A percentile compares a stretch with the other conserved stretches of the same genome.
phyloP scores from a whole-genome alignment of 2,888 invertebrate species.

The Lycocerus yunnanus region DNA sequence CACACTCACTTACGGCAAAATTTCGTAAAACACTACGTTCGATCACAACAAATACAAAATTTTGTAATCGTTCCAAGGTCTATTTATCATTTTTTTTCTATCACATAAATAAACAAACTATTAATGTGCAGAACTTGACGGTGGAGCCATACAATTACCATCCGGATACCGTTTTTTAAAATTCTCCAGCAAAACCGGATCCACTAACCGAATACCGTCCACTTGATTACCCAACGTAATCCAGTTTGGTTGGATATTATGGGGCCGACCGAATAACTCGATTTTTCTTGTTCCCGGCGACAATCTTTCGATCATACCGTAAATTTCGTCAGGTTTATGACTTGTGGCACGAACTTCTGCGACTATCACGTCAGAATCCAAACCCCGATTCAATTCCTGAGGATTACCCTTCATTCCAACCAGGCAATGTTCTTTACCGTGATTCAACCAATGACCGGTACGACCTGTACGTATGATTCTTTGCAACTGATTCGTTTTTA shows the following conservation, averaged over 20 bases:
- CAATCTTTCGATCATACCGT: conserved; percentile 94
- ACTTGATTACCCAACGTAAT: conserved; percentile 96
- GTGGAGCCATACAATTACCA: conserved; percentile 69
- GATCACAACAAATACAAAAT: conserved; percentile 44
- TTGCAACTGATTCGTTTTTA: conserved; percentile 97
- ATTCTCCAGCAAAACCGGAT: conserved; percentile 86
- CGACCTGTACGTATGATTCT: conserved; percentile 95
- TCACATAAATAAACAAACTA: background rate
- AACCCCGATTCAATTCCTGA: conserved; percentile 84
- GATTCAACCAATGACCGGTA: conserved; percentile 98
- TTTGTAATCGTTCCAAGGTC: background rate
- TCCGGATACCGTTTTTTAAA: conserved; percentile 94
- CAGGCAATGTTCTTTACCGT: conserved; percentile 97
- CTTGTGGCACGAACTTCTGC: conserved; percentile 97
- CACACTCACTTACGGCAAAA: conserved; percentile 21
- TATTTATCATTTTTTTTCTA: background rate
- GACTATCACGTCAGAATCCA: conserved; percentile 98
- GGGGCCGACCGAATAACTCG: conserved; percentile 94
- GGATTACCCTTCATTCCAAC: conserved; percentile 97
- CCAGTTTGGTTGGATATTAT: conserved; percentile 99
- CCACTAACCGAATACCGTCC: conserved; percentile 90
- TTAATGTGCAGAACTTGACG: conserved; percentile 43
- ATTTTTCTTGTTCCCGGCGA: conserved; percentile 97
- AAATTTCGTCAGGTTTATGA: conserved; percentile 98
- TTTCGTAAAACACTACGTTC: conserved; percentile 30